phyloP scores from a whole-genome alignment of 2,113 vertebrate genomes.

The Plotosus lineatus region DNA sequence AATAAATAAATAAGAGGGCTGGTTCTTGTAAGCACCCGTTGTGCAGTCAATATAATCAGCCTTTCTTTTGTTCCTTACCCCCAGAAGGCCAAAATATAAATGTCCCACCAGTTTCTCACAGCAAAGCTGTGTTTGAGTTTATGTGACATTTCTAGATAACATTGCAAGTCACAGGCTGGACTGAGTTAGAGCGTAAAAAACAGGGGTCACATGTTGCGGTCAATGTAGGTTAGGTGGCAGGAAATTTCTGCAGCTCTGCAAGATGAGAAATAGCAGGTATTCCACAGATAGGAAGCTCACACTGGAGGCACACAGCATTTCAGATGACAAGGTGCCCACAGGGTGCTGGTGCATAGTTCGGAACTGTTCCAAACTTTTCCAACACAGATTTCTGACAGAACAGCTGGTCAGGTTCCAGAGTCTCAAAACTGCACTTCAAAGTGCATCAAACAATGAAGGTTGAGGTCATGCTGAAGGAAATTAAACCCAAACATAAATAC shows the following conservation, averaged over 20 bases:
- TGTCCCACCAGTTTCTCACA: neutral
- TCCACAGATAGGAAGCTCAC: conserved; percentile 47
- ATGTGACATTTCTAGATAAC: neutral
- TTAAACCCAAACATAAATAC: no score
- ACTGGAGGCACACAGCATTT: conserved; percentile 42
- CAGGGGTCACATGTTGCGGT: neutral
- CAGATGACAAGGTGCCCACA: neutral
- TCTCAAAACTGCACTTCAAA: neutral
- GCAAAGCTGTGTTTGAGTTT: neutral
- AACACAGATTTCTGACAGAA: neutral
- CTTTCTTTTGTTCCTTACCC: conserved; percentile 51
- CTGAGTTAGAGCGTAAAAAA: neutral
- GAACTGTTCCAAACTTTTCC: neutral
- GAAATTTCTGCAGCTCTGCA: conserved; percentile 17
- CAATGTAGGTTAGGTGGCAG: neutral
- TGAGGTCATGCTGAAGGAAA: no score
- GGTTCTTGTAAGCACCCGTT: conserved; percentile 54
- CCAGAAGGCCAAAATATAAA: conserved; percentile 9
- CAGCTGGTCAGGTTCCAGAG: neutral
- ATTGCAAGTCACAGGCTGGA: neutral
- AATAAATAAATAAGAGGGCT: conserved; percentile 45
- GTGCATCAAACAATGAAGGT: neutral
- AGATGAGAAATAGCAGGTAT: conserved; percentile 56
- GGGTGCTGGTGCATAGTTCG: neutral
- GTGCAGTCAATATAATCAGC: conserved; percentile 18